Percentiles rank a stretch among this genome's conserved stretches.
phyloP scores from a whole-genome alignment of 2,888 invertebrate species.

The Oscheius sp. region DNA sequence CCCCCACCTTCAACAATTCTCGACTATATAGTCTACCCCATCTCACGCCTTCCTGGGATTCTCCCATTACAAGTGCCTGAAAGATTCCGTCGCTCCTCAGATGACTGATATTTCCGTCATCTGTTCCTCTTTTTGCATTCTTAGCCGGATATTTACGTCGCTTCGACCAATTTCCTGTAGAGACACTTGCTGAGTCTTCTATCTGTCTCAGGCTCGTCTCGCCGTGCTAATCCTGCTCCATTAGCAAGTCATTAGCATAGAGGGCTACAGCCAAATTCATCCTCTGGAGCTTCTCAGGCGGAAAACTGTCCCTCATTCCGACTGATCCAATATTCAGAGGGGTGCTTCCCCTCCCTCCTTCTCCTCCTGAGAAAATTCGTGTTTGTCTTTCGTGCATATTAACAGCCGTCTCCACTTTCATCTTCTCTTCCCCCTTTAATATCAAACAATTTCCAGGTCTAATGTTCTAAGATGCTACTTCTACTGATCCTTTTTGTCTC shows the following conservation, averaged over 20 bases:
- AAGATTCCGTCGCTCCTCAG: neutral
- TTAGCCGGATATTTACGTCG: neutral
- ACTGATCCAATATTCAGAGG: slow-evolving; percentile 6
- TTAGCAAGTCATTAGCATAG: slow-evolving; percentile 31
- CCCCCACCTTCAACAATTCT: neutral
- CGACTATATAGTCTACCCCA: neutral
- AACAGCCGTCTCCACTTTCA: slow-evolving; percentile 10
- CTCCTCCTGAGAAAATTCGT: slow-evolving; percentile 30
- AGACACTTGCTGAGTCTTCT: neutral
- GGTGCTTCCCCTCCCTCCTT: no score
- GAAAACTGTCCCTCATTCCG: slow-evolving; percentile 22
- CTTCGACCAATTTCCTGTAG: neutral
- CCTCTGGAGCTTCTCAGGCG: slow-evolving; percentile 1
- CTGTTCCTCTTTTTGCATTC: slow-evolving; percentile 1
- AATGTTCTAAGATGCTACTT: neutral
- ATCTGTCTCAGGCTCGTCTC: neutral
- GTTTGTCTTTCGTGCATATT: slow-evolving; percentile 36
- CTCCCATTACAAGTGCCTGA: slow-evolving; percentile 9
- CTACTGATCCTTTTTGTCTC: slow-evolving; percentile 6
- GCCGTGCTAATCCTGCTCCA: slow-evolving; percentile 25
- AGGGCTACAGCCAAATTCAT: neutral
- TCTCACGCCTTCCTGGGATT: slow-evolving; percentile 1
- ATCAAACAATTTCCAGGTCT: neutral
- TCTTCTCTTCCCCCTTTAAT: neutral
- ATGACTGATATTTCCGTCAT: slow-evolving; percentile 20